Evolutionary conservation across 2,888 invertebrate genomes (phyloP).

Genomic region (Amitus sp.): DNA sequence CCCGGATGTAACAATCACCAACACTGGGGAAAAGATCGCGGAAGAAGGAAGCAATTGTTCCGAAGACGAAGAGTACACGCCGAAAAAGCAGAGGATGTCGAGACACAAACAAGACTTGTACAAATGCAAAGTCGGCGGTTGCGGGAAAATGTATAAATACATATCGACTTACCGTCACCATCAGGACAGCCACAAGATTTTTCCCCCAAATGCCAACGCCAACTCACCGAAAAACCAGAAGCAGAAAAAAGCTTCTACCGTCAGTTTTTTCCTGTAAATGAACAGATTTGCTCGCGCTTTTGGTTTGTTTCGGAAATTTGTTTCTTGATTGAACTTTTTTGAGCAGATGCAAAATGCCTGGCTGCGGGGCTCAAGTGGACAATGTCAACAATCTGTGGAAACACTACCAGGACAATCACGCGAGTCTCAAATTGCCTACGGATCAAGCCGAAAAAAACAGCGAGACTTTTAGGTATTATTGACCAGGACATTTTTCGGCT

Average conservation of each 20-base stretch:
- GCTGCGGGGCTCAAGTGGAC: slow-evolving; percentile 60
- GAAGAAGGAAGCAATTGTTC: slow-evolving; percentile 57
- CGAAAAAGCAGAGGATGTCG: slow-evolving; percentile 63
- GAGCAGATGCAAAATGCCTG: slow-evolving; percentile 62
- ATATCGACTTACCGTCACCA: slow-evolving; percentile 63
- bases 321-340: not conserved
- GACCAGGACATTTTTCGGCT: no score
- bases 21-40: slow-evolving; percentile 57
- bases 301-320: not conserved
- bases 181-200: slow-evolving; percentile 62
- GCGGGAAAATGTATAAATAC: slow-evolving; percentile 64
- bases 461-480: slow-evolving; percentile 54
- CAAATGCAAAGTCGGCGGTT: slow-evolving; percentile 60
- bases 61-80: slow-evolving; percentile 63
- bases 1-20: slow-evolving; percentile 59
- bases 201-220: slow-evolving; percentile 44
- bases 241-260: slow-evolving; percentile 57
- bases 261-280: slow-evolving; percentile 61
- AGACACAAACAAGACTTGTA: slow-evolving; percentile 62
- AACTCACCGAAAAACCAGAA: slow-evolving; percentile 52
- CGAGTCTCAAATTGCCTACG: slow-evolving; percentile 56
- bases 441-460: slow-evolving; percentile 51
- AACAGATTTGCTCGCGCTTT: slow-evolving; percentile 25
- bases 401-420: slow-evolving; percentile 63
- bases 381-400: slow-evolving; percentile 61